Conservation (phyloP, 1,140 invertebrate species). For the Plutomurus gul region DNA sequence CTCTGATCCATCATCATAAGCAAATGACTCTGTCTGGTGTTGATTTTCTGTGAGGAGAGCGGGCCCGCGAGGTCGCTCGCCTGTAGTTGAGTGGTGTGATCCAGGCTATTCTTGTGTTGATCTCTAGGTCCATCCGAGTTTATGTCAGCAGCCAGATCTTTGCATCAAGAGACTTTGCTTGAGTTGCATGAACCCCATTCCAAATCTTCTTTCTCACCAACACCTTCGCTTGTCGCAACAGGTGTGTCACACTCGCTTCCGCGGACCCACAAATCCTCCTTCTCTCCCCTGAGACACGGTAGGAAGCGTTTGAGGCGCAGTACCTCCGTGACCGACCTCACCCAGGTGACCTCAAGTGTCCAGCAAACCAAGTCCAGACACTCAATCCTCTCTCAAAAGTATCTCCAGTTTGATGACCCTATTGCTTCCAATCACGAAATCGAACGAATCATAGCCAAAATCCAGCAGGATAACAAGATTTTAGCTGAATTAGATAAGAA, state of each 20-base stretch:
- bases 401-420: constrained; percentile 53
- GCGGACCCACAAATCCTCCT: constrained; percentile 50
- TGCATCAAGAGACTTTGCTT: constrained; percentile 50
- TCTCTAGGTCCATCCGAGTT: constrained; percentile 44
- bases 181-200: constrained; percentile 49
- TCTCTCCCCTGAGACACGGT: constrained; percentile 50
- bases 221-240: constrained; percentile 51
- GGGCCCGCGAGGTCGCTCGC: not conserved
- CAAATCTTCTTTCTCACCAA: constrained; percentile 51
- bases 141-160: constrained; percentile 42
- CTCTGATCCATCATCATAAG: not conserved
- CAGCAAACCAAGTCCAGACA: constrained; percentile 46
- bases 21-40: not conserved
- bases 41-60: too few species aligned
- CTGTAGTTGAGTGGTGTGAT: constrained; percentile 21
- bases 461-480: constrained; percentile 84
- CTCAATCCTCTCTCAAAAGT: constrained; percentile 48
- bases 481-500: constrained; percentile 84
- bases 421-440: constrained; percentile 67
- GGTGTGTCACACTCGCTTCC: constrained; percentile 51
- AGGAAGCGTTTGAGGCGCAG: constrained; percentile 52
- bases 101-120: constrained; percentile 24
- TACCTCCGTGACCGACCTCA: constrained; percentile 52
- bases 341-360: constrained; percentile 56
- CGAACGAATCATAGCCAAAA: constrained; percentile 91